Conservation (phyloP, 2,888 invertebrate species). For the Teleiodes luculella region DNA sequence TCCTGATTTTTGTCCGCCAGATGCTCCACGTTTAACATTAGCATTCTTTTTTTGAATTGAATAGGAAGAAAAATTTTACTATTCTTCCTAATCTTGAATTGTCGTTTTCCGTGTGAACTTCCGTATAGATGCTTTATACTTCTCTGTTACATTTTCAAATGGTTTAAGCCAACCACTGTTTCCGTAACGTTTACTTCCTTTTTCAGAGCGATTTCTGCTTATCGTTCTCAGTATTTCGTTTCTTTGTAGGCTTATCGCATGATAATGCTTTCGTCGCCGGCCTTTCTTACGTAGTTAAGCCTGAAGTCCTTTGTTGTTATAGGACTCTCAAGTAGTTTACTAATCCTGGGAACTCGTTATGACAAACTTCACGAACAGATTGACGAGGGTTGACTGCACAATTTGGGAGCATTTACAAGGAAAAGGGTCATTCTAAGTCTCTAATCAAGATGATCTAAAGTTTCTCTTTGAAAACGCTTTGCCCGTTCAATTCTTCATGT, state of each 20-base stretch:
- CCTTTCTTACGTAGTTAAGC: constrained; percentile 4
- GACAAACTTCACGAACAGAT: constrained; percentile 4
- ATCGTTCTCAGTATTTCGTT: too few species aligned
- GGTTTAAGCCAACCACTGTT: too few species aligned
- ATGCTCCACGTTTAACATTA: too few species aligned
- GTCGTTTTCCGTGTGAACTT: too few species aligned
- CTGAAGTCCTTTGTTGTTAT: constrained; percentile 3
- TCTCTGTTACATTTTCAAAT: too few species aligned
- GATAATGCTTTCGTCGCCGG: constrained; percentile 7
- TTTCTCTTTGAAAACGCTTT: not conserved
- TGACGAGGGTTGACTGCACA: constrained; percentile 5
- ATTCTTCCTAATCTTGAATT: too few species aligned
- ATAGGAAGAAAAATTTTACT: too few species aligned
- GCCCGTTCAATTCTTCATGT: not conserved
- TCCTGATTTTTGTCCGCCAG: too few species aligned
- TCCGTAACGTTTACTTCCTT: too few species aligned
- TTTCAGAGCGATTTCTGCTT: too few species aligned
- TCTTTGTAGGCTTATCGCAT: not conserved
- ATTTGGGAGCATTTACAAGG: not conserved
- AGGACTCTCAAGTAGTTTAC: constrained; percentile 2
- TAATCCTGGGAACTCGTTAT: not conserved
- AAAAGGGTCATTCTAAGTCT: not conserved
- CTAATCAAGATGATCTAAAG: not conserved
- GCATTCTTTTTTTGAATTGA: too few species aligned
- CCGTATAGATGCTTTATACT: too few species aligned